Base-by-base conservation (phyloP, 2,797 vertebrate genomes). In the Catostomus latipinnis region DNA sequence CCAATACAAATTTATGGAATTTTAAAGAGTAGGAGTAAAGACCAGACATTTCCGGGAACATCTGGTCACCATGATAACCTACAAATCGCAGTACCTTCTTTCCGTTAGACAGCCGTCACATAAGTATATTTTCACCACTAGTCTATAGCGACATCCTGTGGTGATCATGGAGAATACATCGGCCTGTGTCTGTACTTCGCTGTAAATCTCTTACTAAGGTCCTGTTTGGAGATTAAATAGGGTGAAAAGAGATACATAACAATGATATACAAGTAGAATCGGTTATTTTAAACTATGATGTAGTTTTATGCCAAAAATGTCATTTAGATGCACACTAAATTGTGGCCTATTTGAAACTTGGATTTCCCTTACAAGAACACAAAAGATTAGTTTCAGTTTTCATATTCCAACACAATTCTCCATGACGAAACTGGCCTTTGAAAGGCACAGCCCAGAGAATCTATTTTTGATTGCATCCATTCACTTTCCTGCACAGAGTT, bases 401-500 rank as follows among this genome's bases (percentile, higher is more conserved):
- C 16, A 22, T 80, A 52, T 73, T 66, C 13, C 57, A 72, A 52
- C 69, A 69, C 80, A 80, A 62, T 63, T 78, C 76, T 81, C 63
- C 63, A 61, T 81, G 81, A 84, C 18, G 67, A 70, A 74, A 79
- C n/a, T 54, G 46, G 74, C 70, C 76, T 71, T 78, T 69, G 43
- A 81, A 70, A 78, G 50, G 43, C 71, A 77, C 56, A 86, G 70
- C 45, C 16, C 63, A 22, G 81, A 78, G 80, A 81, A 82, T 76
- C 84, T 76, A 83, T 87, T 90, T 89, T 80, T 71, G 74, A 85
- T 74, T 87, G 82, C 80, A 87, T 88, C 89, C 92, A 85, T 91
- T 88, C 90, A 90, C 89, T 92, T 95, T 94, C 93, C 94, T 93
- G 92, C 81, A 90, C 81, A 7, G 10, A 74, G 88, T 91, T 93